These are phyloP conservation scores for Anoplophora glabripennis DNA, from an alignment of 1,140 invertebrate species.

Conservation along the genomic window DNA sequence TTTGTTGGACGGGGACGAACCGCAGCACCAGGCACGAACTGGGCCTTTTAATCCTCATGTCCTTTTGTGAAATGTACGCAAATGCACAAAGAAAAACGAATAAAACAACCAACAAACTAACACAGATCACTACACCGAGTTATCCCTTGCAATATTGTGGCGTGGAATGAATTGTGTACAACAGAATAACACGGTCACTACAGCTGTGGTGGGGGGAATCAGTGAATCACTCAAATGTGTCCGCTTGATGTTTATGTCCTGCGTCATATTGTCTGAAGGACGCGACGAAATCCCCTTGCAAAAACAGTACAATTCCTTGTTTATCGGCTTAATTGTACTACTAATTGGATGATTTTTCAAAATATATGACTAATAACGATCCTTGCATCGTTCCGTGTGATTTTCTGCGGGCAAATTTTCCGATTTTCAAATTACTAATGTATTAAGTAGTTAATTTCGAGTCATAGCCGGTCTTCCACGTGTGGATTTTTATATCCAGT, in stretches of 20 bases:
- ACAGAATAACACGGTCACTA: conserved; percentile 30
- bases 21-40: conserved; percentile 61
- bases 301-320: conserved; percentile 7
- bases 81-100: conserved; percentile 10
- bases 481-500: no score
- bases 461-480: no score
- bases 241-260: conserved; percentile 36
- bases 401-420: no score
- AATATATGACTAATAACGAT: no score
- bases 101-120: conserved; percentile 6
- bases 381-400: no score
- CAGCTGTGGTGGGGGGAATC: conserved; percentile 18
- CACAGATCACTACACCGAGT: neutral
- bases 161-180: conserved; percentile 22
- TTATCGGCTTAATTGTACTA: neutral
- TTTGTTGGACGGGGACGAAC: conserved; percentile 54
- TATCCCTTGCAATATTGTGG: conserved; percentile 13
- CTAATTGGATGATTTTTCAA: no score
- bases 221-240: conserved; percentile 35
- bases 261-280: conserved; percentile 36
- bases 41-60: conserved; percentile 65
- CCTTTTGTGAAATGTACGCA: conserved; percentile 42
- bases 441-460: no score
- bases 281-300: conserved; percentile 10
- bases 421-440: no score